These are phyloP conservation scores for Euzophera pinguis DNA, from an alignment of 2,888 invertebrate genomes.

Conservation along the genomic window DNA sequence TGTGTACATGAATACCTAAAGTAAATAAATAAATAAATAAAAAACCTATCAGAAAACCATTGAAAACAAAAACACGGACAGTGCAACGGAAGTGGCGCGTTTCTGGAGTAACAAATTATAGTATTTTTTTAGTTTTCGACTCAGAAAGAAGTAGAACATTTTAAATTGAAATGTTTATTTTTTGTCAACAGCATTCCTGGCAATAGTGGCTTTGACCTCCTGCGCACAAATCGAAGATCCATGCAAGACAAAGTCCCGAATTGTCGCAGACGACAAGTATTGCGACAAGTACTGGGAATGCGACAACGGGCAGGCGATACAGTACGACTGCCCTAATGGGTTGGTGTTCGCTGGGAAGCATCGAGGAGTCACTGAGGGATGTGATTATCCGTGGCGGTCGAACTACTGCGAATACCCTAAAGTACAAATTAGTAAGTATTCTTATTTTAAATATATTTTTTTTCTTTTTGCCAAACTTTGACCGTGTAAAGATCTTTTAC, in stretches of 20 bases:
- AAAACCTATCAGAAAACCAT: too few relatives aligned
- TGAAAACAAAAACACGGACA: too few relatives aligned
- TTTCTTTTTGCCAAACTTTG: neutral
- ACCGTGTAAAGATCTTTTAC: neutral
- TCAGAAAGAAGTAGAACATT: too few relatives aligned
- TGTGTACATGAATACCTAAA: too few relatives aligned
- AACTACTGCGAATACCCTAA: slow-evolving; percentile 88
- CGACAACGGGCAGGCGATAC: slow-evolving; percentile 88
- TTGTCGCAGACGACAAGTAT: slow-evolving; percentile 88
- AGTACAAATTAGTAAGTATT: slow-evolving; percentile 83
- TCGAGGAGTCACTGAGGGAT: slow-evolving; percentile 92
- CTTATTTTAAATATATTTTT: too few relatives aligned
- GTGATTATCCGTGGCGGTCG: slow-evolving; percentile 94
- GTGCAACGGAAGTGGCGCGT: too few relatives aligned
- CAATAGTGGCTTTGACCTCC: slow-evolving; percentile 40
- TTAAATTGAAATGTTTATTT: neutral
- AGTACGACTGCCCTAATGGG: slow-evolving; percentile 95
- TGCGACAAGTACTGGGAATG: slow-evolving; percentile 93
- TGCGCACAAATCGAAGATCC: slow-evolving; percentile 84
- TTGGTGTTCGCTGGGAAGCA: slow-evolving; percentile 94
- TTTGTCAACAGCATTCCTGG: slow-evolving; percentile 48
- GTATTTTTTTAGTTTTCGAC: too few relatives aligned
- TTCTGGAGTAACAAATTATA: too few relatives aligned
- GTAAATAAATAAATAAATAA: too few relatives aligned
- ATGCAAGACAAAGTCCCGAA: slow-evolving; percentile 88